Evolutionary conservation across 2,797 vertebrate species (phyloP), one percentile per base, ranked within the genome.

Genomic region (Pteronotus mesoamericanus): DNA sequence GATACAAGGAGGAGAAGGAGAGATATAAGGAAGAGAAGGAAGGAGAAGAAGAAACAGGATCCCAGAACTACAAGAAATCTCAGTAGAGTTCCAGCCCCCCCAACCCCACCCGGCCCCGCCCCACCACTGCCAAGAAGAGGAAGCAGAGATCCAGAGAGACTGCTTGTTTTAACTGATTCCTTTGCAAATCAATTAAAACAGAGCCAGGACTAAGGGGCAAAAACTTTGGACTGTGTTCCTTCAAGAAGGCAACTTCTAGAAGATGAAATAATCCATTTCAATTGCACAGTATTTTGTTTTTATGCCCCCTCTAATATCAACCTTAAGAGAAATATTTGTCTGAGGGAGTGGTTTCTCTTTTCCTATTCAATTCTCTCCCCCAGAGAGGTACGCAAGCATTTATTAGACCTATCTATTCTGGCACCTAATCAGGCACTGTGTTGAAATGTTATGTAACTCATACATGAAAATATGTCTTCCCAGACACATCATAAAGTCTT

Each of bases 261-360:
- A n/a, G 72, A 86, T 32, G 19, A 95, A 94, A 89, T 32, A 78
- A 86, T 89, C 74, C 69, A 94, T 84, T 88, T 88, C 55, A 86
- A 74, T 16, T 66, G 5, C 8, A 71, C 0, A 12, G 21, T 18
- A 79, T 21, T 87, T 89, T 83, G 51, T 6, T 39, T 93, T 88
- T 51, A 69, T 64, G 34, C 26, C 18, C n/a, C 15, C 51, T 68
- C 10, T 42, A 75, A 64, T 79, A 83, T 79, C 34, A 84, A 44
- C 39, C 22, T 69, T 78, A n/a, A 92, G 18, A 92, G 5, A 61
- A 2, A 86, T 2, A 64, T 89, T 48, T 94, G 53, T 59, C 71
- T 83, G 29, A 72, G 51, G 29, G n/a, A 51, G 32, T 78, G 4
- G 61, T 57, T 94, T 84, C 37, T 37, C 42, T 77, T 77, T 88